Evolutionary conservation across 1,140 invertebrate genomes (phyloP).

Genomic region (Drosophila ogumai): DNA sequence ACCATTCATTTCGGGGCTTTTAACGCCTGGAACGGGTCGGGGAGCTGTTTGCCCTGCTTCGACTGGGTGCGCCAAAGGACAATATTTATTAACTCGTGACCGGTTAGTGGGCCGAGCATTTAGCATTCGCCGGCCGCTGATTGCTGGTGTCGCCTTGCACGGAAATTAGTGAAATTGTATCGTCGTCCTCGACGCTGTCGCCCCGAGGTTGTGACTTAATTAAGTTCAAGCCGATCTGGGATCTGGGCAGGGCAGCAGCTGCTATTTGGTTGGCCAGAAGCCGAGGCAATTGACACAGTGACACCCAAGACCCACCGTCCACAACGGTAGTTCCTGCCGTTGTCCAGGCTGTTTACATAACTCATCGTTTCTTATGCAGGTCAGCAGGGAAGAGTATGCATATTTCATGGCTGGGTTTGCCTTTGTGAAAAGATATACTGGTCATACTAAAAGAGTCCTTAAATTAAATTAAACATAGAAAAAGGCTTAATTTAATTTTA

Average conservation of each 20-base stretch:
- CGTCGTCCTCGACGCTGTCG: slow-evolving; percentile 34
- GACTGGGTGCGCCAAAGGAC: slow-evolving; percentile 66
- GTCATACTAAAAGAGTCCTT: background rate
- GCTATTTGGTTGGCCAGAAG: slow-evolving; percentile 16
- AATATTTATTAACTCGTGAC: slow-evolving; percentile 75
- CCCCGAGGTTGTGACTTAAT: slow-evolving; percentile 72
- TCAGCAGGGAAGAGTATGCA: background rate
- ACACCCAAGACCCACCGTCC: slow-evolving; percentile 45
- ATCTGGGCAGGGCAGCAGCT: slow-evolving; percentile 45
- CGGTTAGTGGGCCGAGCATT: slow-evolving; percentile 60
- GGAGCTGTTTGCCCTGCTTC: slow-evolving; percentile 16
- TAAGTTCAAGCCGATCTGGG: slow-evolving; percentile 52
- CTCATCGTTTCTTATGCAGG: slow-evolving; percentile 35
- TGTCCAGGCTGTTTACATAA: slow-evolving; percentile 56
- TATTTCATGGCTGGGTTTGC: background rate
- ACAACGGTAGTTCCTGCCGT: slow-evolving; percentile 11
- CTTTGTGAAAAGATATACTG: too few relatives aligned
- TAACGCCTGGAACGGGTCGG: slow-evolving; percentile 50
- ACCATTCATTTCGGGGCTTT: slow-evolving; percentile 81
- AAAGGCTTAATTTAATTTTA: background rate
- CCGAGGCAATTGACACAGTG: slow-evolving; percentile 76
- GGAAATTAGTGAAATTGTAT: slow-evolving; percentile 81
- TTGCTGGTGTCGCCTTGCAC: slow-evolving; percentile 80
- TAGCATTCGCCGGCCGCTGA: slow-evolving; percentile 71
- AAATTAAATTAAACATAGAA: background rate